A percentile compares a stretch with the other conserved stretches of the same genome.
These are phyloP conservation scores for Pyrgilauda ruficollis DNA, from an alignment of 2,113 vertebrate genomes.

Conservation along the genomic window DNA sequence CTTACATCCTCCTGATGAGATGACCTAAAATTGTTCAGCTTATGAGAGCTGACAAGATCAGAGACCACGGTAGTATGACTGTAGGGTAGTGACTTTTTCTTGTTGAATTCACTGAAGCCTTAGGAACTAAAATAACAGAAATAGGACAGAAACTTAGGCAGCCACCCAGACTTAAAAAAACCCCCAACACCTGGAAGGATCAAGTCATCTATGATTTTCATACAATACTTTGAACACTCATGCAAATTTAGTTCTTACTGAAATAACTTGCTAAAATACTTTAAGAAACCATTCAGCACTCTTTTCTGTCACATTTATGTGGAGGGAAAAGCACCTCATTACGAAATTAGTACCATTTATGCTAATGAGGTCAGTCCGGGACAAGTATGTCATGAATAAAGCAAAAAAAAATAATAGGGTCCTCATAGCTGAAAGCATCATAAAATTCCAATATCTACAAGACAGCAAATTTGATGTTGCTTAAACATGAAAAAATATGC, in stretches of 20 bases:
- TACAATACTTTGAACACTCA: not conserved
- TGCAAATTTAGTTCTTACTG: not conserved
- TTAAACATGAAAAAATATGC: not conserved
- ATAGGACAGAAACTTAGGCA: not conserved
- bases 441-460: not conserved
- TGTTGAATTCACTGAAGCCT: slow-evolving; percentile 37
- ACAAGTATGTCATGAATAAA: not conserved
- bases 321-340: not conserved
- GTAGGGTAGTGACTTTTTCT: slow-evolving; percentile 33
- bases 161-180: not conserved
- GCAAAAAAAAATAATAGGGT: not conserved
- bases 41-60: slow-evolving; percentile 62
- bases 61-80: slow-evolving; percentile 29
- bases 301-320: not conserved
- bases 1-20: not conserved
- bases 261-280: not conserved
- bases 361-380: not conserved
- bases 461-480: not conserved
- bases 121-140: slow-evolving; percentile 32
- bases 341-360: not conserved
- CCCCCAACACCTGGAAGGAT: not conserved
- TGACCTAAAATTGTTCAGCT: slow-evolving; percentile 27
- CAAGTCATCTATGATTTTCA: not conserved
- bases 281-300: not conserved
- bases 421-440: not conserved